Evolutionary conservation across 30 jellyfish, hydroid and myxozoan species (phyloP).

Genomic region (Nemopilema nomurai): DNA sequence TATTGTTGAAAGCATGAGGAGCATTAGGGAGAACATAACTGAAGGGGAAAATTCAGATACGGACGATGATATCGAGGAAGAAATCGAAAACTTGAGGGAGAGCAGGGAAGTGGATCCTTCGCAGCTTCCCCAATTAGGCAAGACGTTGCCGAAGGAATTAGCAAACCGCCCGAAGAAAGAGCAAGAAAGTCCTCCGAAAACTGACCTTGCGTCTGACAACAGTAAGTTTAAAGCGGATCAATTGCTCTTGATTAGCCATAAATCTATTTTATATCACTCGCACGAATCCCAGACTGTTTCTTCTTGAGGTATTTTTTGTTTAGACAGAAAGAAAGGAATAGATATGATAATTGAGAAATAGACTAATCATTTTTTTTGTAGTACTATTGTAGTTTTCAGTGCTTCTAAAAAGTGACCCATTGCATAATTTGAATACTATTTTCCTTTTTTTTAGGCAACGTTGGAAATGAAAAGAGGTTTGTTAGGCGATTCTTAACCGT

Average conservation of each 20-base stretch:
- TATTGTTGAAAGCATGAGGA: constrained; percentile 71
- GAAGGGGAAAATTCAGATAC: constrained; percentile 37
- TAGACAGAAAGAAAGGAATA: no score
- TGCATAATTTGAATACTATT: no score
- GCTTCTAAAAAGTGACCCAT: no score
- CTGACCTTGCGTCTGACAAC: background rate
- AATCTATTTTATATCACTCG: background rate
- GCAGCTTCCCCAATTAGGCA: constrained; percentile 50
- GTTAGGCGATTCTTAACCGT: background rate
- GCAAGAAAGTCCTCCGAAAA: background rate
- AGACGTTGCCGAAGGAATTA: constrained; percentile 43
- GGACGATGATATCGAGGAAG: constrained; percentile 71
- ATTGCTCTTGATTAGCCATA: no score
- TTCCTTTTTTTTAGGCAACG: background rate
- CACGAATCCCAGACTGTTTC: background rate
- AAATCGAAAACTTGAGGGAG: constrained; percentile 39
- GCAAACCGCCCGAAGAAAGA: background rate
- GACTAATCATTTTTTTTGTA: background rate
- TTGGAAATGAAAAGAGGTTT: background rate
- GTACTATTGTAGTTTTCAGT: no score
- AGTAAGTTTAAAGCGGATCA: background rate
- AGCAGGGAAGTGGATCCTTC: constrained; percentile 52
- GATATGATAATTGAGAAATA: no score
- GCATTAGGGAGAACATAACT: constrained; percentile 36
- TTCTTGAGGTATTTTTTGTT: background rate